Evolutionary conservation across 2,113 vertebrate genomes (phyloP).

Genomic region (Tetrax tetrax): DNA sequence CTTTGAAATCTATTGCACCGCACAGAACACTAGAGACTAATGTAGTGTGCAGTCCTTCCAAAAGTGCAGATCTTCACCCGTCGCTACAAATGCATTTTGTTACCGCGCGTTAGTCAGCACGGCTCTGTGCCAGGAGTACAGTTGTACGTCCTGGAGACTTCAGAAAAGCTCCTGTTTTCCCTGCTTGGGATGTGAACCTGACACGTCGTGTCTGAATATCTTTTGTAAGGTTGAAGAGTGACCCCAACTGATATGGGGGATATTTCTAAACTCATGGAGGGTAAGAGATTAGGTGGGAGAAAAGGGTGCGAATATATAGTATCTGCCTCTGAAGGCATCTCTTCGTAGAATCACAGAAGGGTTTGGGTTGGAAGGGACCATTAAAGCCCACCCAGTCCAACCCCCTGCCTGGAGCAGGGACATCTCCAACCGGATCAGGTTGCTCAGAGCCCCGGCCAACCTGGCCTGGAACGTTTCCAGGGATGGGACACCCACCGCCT

Average conservation of each 20-base stretch:
- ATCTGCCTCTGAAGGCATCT: fast-evolving
- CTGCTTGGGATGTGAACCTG: neutral
- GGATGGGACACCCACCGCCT: too few species aligned
- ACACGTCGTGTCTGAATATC: neutral
- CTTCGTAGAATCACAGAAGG: neutral
- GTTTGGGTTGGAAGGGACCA: too few species aligned
- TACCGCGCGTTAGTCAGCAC: neutral
- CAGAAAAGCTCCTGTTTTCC: neutral
- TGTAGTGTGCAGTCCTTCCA: neutral
- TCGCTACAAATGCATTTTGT: neutral
- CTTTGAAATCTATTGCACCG: neutral
- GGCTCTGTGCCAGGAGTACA: neutral
- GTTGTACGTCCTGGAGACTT: neutral
- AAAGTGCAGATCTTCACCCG: neutral
- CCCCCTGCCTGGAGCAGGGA: too few species aligned
- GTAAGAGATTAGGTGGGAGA: neutral
- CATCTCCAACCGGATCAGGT: too few species aligned
- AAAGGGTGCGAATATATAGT: neutral
- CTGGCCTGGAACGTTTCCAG: too few species aligned
- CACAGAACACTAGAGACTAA: neutral
- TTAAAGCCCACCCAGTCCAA: too few species aligned
- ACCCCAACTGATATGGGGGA: fast-evolving
- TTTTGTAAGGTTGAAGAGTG: neutral
- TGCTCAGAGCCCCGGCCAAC: too few species aligned
- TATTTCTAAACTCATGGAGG: neutral